Base-by-base conservation (phyloP, 2,888 invertebrate genomes). In the Synergus umbraculus region DNA sequence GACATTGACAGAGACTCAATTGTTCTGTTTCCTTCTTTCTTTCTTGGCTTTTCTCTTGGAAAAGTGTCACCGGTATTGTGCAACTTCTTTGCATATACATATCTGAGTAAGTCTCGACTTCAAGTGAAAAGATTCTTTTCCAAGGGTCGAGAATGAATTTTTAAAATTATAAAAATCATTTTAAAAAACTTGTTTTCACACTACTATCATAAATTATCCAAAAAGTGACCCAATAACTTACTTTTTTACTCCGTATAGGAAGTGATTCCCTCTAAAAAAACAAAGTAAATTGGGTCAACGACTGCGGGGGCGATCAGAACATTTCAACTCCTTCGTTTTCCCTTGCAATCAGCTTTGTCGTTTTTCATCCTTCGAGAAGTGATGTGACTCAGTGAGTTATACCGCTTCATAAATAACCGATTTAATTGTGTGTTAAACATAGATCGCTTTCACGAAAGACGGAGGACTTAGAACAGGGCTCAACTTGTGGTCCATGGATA, bases 381-480 rank as follows among this genome's bases (percentile, higher is more conserved):
- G 54, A 73, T 10, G 37, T 29, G 49, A 54, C 15, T 41, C 18
- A 12, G n/a, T 66, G 9, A 41, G 37, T 46, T 37, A n/a, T 12
- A 29, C 49, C 9, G n/a, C n/a, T 54, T 73, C 73, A 54, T 54
- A 54, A 73, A 73, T 54, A 73, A 54, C 54, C 4, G 9, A 73
- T 54, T 73, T 73, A 54, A 73, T 73, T 73, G 54, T n/a, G 4
- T 37, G 54, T 73, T 73, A 73, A 73, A 73, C 41, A 73, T 73
- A 73, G 54, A 73, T 54, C 15, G 73, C 73, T 73, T 54, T 73
- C 73, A 73, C 73, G 37, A 54, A 54, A 73, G 54, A 41, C 18
- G 60, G 54, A n/a, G n/a, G n/a, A 69, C 29, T 22, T 49, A 29
- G 29, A 49, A 29, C 29, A 46, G 29, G 54, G 73, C 46, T 49